Evolutionary conservation across 2,113 vertebrate genomes (phyloP), one percentile per base, ranked within the genome.

Genomic region (Oryzias curvinotus): DNA sequence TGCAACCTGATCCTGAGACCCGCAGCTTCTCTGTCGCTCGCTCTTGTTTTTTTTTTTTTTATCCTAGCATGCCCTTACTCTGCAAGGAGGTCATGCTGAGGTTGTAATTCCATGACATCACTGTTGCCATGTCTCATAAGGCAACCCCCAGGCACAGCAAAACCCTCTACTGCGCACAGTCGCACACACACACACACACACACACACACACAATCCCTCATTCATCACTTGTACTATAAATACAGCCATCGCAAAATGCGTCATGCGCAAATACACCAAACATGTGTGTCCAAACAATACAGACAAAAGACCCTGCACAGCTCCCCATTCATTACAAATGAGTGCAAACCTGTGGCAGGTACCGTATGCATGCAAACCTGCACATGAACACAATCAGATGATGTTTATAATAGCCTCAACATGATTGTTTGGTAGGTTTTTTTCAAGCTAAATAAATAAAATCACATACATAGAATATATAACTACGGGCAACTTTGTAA

Each of bases 91-190:
- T 90, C 90, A 88, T 58, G 43, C 65, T 63, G 68, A 89, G 86
- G 87, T 87, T 89, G 83, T 65, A 70, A 82, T 87, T 90, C 85
- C 87, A 88, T 90, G 87, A 88, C 88, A 88, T 91, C 87, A 90
- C 75, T 78, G 81, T 89, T 89, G 80, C 86, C 77, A 84, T 89
- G 84, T 90, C 78, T 90, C 86, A 88, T 75, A 82, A 72, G 71
- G 70, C 69, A 68, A 72, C 71, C 85, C 75, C 78, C 68, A 77
- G 87, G 83, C 80, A 52, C 67, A 74, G 75, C 74, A 68, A 75
- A 75, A 75, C 73, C 47, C 58, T 69, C 67, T 68, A 42, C 53
- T 67, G 65, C 57, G 51, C 60, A 51, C 71, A 71, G 62, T 77
- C 73, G 57, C 50, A 65, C 68, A 60, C 61, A 65, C 65, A 36